phyloP scores from a whole-genome alignment of 2,113 vertebrate species.

The Climacteris rufus region DNA sequence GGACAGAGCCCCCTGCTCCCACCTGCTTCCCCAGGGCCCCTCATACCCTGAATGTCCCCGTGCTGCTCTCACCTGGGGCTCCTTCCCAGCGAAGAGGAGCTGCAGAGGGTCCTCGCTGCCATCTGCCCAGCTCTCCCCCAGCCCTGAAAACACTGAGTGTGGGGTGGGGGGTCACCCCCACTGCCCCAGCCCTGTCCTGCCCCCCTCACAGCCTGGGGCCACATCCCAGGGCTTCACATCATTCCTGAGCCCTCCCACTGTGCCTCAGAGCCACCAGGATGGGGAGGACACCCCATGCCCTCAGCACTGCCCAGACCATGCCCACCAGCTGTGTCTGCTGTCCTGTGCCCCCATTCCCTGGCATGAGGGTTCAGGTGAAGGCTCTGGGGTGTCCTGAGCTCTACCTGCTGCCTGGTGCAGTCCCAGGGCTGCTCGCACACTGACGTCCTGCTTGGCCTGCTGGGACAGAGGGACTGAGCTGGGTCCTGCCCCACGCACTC shows the following conservation, averaged over 20 bases:
- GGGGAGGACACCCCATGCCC: not conserved
- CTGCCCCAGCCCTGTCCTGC: not conserved
- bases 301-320: not conserved
- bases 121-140: not conserved
- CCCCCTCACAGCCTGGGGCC: not conserved
- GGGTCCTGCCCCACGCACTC: not conserved
- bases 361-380: fast-evolving
- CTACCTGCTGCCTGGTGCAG: slow-evolving; percentile 8
- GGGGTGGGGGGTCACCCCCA: not conserved
- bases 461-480: fast-evolving
- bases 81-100: not conserved
- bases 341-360: not conserved
- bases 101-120: not conserved
- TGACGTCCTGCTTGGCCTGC: not conserved
- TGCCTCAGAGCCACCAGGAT: not conserved
- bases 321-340: not conserved
- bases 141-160: not conserved
- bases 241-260: fast-evolving
- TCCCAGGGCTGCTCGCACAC: not conserved
- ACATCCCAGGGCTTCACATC: not conserved
- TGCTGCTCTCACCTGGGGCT: not conserved
- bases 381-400: not conserved
- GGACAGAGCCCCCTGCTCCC: not conserved
- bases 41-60: fast-evolving
- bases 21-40: not conserved